Evolutionary conservation across 2,113 vertebrate species (phyloP).

Genomic region (Xiphophorus maculatus): DNA sequence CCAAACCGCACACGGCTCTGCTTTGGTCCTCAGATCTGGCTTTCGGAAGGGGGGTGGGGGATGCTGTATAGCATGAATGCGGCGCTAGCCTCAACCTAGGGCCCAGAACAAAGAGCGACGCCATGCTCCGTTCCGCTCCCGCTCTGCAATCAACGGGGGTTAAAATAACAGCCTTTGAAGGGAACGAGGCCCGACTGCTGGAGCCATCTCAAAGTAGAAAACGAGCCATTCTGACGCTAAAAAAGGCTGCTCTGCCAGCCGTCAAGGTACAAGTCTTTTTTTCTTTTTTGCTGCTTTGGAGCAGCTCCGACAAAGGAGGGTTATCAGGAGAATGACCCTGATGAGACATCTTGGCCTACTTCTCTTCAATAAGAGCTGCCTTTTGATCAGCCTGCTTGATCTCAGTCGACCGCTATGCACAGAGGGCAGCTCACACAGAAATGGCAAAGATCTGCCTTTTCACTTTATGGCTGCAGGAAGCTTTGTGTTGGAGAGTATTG

Average conservation of each 20-base stretch:
- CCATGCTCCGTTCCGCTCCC: constrained; percentile 45
- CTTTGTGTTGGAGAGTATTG: constrained; percentile 35
- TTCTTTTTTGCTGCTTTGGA: constrained; percentile 28
- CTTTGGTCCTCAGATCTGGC: constrained; percentile 63
- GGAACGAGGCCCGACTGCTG: constrained; percentile 54
- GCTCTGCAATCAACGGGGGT: constrained; percentile 57
- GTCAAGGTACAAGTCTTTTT: constrained; percentile 4
- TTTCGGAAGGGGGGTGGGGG: constrained; percentile 6
- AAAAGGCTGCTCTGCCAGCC: constrained; percentile 38
- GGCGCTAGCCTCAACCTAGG: constrained; percentile 59
- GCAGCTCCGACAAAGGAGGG: constrained; percentile 42
- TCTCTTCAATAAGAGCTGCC: constrained; percentile 59
- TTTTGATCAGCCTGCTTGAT: constrained; percentile 69
- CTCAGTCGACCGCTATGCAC: constrained; percentile 36
- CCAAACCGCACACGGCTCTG: constrained; percentile 70
- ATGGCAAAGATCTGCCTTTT: constrained; percentile 30
- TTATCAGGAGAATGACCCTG: constrained; percentile 68
- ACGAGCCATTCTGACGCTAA: constrained; percentile 36
- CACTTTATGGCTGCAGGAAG: constrained; percentile 35
- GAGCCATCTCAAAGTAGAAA: constrained; percentile 34
- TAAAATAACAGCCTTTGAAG: constrained; percentile 70
- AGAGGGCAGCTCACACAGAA: constrained; percentile 56
- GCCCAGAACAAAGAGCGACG: constrained; percentile 64
- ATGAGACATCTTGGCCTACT: constrained; percentile 50
- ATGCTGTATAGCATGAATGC: constrained; percentile 47